phyloP scores from a whole-genome alignment of 2,797 vertebrate species.

The Periophthalmus magnuspinnatus region DNA sequence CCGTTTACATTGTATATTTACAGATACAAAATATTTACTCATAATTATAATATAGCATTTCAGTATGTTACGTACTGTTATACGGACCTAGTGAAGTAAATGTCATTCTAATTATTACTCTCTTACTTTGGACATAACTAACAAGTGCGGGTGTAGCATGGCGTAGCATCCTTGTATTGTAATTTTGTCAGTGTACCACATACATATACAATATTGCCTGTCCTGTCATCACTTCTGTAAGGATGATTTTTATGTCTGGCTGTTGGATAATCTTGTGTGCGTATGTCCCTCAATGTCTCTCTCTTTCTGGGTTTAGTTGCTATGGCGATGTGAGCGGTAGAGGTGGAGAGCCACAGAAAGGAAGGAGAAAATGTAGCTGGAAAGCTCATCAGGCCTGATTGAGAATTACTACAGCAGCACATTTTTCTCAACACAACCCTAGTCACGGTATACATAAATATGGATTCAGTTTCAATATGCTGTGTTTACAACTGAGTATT shows the following conservation, averaged over 20 bases:
- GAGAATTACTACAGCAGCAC: slow-evolving; percentile 41
- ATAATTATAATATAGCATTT: not conserved
- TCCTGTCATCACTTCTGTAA: slow-evolving; percentile 33
- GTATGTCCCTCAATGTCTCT: slow-evolving; percentile 56
- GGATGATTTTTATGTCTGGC: slow-evolving; percentile 51
- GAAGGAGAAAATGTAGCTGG: slow-evolving; percentile 69
- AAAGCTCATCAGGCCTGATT: slow-evolving; percentile 62
- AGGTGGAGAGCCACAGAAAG: slow-evolving; percentile 63
- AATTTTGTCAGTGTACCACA: not conserved
- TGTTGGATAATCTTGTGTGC: slow-evolving; percentile 68
- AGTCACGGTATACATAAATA: slow-evolving; percentile 4
- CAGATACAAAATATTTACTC: slow-evolving; percentile 28
- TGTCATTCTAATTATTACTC: too few relatives aligned
- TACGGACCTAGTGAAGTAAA: too few relatives aligned
- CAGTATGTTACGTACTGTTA: too few relatives aligned
- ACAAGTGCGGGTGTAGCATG: too few relatives aligned
- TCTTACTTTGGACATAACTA: too few relatives aligned
- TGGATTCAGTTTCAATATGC: not conserved
- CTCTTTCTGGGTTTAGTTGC: slow-evolving; percentile 76
- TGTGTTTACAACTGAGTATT: not conserved
- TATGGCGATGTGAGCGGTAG: slow-evolving; percentile 72
- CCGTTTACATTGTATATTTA: not conserved
- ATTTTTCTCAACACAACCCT: slow-evolving; percentile 26
- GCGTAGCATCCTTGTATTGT: not conserved
- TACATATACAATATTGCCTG: slow-evolving; percentile 1